Base-by-base conservation (phyloP, 92 coral and sea anemone genomes). In the Meandrina meandrites region DNA sequence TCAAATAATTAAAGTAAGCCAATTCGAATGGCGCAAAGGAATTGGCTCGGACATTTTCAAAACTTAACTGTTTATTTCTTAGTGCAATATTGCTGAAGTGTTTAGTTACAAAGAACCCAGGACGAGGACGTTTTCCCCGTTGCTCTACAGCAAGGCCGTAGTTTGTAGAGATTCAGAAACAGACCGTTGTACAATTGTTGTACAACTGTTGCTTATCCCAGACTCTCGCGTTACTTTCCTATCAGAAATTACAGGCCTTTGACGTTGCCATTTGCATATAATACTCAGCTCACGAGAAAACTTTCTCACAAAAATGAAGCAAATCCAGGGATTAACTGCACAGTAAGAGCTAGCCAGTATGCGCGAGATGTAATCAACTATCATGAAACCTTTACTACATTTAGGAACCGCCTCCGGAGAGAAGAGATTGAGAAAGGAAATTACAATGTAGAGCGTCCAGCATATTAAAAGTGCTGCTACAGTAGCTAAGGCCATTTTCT, bases 241-340 rank as follows among this genome's bases (percentile, higher is more conserved):
- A 64, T 7, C 15, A 24, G 15, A 9, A 6, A 51, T 64, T 27
- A 31, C 12, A 47, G 86, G 14, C 3, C 32, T 40, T 12, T 34
- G 78, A 32, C 47, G 22, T 32, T 31, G 48, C 3, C 60, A 16
- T 70, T 51, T 30, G 19, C 86, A 82, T 17, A 82, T 68, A 35
- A 11, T 71, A 5, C 27, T 15, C 12, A 82, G 31, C 78, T 82
- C 78, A 70, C 78, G 78, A 19, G 64, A 45, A 82, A 81, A 82
- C 32, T 71, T 82, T 47, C 86, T 45, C 18, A 82, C 35, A 16
- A 74, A 73, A 36, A 74, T 36, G 73, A 84, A 75, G 47, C 87
- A 84, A 30, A 84, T 54, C 4, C 64, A 22, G 0, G 87, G 80
- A 18, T 84, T 84, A 4, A 74, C 70, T 7, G 80, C 80, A 35